Percentiles rank a stretch among this genome's conserved stretches.
Evolutionary conservation across 2,888 invertebrate genomes (phyloP).

Genomic region (Agriopis leucophaearia): DNA sequence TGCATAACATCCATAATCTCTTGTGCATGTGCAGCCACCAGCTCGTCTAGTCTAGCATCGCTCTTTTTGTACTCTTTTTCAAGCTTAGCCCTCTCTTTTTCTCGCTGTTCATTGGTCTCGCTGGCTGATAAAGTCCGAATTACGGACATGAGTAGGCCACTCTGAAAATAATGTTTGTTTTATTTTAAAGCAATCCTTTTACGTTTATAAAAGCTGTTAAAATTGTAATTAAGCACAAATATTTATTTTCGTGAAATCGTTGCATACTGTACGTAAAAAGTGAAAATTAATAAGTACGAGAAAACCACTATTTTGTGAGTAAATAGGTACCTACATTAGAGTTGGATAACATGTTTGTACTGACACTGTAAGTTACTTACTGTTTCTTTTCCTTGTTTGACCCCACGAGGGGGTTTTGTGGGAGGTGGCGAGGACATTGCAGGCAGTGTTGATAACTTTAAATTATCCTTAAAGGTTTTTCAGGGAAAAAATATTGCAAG

Average conservation of each 20-base stretch:
- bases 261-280: background rate
- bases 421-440: slow-evolving; percentile 90
- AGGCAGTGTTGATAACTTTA: slow-evolving; percentile 18
- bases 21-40: slow-evolving; percentile 95
- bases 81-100: slow-evolving; percentile 96
- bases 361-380: slow-evolving; percentile 77
- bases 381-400: slow-evolving; percentile 95
- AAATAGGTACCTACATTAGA: slow-evolving; percentile 15
- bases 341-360: slow-evolving; percentile 21
- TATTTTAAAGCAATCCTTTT: background rate
- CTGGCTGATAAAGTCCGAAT: slow-evolving; percentile 97
- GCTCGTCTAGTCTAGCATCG: slow-evolving; percentile 94
- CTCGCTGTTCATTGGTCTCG: slow-evolving; percentile 96
- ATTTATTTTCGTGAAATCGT: background rate
- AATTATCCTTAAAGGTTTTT: slow-evolving; percentile 41
- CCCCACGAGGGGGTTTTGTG: slow-evolving; percentile 94
- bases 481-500: slow-evolving; percentile 20
- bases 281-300: background rate
- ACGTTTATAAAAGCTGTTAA: background rate
- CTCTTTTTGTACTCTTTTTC: slow-evolving; percentile 97
- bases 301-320: background rate
- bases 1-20: slow-evolving; percentile 94
- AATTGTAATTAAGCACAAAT: background rate
- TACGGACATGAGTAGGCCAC: slow-evolving; percentile 96
- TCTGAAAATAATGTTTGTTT: slow-evolving; percentile 76